Conservation (phyloP, 2,797 vertebrate genomes). For the Rhabdophis nuchalis region DNA sequence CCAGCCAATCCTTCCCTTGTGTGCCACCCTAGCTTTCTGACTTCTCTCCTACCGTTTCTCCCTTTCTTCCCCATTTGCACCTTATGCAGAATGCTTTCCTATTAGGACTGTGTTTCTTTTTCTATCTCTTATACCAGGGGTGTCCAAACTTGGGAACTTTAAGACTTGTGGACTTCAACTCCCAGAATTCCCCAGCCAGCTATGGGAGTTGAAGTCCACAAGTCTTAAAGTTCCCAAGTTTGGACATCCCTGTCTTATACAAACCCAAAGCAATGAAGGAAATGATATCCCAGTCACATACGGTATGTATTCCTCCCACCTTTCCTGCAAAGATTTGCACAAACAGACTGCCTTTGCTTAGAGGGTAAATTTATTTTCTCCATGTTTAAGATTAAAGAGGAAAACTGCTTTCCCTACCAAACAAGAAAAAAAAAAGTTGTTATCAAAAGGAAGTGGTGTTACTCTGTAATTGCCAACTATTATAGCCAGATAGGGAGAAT, state of each 20-base stretch:
- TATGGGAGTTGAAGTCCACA: too few relatives aligned
- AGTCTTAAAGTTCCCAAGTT: too few relatives aligned
- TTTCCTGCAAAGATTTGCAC: neutral
- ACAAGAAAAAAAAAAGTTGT: neutral
- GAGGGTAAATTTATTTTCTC: neutral
- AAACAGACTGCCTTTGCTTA: neutral
- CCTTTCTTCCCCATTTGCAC: neutral
- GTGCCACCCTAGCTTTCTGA: neutral
- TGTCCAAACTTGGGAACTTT: too few relatives aligned
- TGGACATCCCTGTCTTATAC: too few relatives aligned
- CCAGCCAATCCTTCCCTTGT: neutral
- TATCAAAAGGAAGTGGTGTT: neutral
- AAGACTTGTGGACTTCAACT: too few relatives aligned
- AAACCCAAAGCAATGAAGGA: neutral
- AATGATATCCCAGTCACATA: neutral
- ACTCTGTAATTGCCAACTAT: neutral
- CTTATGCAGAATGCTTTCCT: neutral
- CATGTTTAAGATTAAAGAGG: neutral
- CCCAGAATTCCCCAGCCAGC: too few relatives aligned
- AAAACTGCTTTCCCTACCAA: neutral
- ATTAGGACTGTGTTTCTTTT: neutral
- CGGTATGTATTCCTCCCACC: neutral
- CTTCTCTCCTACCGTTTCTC: too few relatives aligned
- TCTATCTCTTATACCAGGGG: neutral
- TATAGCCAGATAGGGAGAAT: accelerated